phyloP scores from a whole-genome alignment of 1,140 invertebrate genomes.

The Sycobia sp. region DNA sequence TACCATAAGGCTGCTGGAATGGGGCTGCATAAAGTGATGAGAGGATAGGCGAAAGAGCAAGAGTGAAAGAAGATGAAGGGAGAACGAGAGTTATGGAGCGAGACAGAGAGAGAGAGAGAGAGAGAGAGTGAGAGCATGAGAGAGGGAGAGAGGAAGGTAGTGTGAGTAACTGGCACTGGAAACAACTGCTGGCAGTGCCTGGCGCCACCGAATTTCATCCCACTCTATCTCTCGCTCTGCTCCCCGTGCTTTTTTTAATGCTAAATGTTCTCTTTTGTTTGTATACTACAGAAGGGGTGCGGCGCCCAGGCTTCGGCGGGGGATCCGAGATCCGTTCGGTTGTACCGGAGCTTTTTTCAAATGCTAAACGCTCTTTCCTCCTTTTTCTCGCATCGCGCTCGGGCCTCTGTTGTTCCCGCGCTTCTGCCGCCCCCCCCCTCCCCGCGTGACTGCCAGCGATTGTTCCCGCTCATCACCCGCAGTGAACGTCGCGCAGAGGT shows the following conservation, averaged over 20 bases:
- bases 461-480: slow-evolving; percentile 7
- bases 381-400: slow-evolving; percentile 18
- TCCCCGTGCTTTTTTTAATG: slow-evolving; percentile 51
- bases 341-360: slow-evolving; percentile 25
- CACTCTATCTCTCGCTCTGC: neutral
- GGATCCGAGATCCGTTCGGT: neutral
- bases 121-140: no score
- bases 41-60: neutral
- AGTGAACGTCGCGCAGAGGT: slow-evolving; percentile 9
- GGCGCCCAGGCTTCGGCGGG: slow-evolving; percentile 30
- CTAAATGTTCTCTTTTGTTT: slow-evolving; percentile 54
- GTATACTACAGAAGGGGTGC: slow-evolving; percentile 33
- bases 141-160: neutral
- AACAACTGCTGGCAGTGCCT: neutral
- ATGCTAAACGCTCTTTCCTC: slow-evolving; percentile 46
- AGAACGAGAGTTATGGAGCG: neutral
- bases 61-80: neutral
- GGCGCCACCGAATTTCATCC: neutral
- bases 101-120: neutral
- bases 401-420: slow-evolving; percentile 6
- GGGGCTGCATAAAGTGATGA: no score
- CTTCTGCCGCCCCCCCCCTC: slow-evolving; percentile 28
- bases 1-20: no score
- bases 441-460: slow-evolving; percentile 7
- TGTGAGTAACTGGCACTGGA: slow-evolving; percentile 22